Evolutionary conservation across 2,797 vertebrate species (phyloP).

Genomic region (Glossophaga mutica): DNA sequence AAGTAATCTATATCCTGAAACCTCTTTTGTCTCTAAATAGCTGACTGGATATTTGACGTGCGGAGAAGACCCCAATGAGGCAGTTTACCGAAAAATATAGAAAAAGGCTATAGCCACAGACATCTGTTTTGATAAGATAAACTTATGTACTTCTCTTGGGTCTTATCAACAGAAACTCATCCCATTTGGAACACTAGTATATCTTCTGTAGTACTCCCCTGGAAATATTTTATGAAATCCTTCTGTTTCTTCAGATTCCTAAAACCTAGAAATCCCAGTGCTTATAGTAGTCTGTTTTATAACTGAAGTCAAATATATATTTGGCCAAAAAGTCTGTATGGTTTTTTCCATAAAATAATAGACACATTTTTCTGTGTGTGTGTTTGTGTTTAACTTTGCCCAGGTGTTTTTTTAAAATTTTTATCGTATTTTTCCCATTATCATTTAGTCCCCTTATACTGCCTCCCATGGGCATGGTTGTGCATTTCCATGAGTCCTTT

Average conservation of each 20-base stretch:
- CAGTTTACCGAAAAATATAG: neutral
- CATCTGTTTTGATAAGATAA: constrained; percentile 42
- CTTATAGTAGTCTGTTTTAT: neutral
- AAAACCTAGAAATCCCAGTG: neutral
- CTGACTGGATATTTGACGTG: neutral
- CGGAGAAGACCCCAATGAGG: neutral
- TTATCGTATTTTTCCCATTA: neutral
- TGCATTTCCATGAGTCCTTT: neutral
- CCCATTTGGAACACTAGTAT: neutral
- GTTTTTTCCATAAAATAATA: neutral
- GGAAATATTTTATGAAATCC: neutral
- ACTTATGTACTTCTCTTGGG: neutral
- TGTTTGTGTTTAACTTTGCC: neutral
- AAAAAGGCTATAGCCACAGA: neutral
- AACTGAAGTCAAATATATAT: neutral
- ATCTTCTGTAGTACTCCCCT: neutral
- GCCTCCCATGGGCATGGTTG: neutral
- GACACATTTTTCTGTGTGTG: neutral
- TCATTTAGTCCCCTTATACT: neutral
- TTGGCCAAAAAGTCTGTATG: neutral
- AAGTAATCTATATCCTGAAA: neutral
- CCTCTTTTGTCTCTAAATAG: neutral
- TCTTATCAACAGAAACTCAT: constrained; percentile 6
- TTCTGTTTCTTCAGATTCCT: neutral
- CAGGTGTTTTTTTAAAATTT: neutral